phyloP scores from a whole-genome alignment of 2,113 vertebrate genomes.

The Zosterops lateralis region DNA sequence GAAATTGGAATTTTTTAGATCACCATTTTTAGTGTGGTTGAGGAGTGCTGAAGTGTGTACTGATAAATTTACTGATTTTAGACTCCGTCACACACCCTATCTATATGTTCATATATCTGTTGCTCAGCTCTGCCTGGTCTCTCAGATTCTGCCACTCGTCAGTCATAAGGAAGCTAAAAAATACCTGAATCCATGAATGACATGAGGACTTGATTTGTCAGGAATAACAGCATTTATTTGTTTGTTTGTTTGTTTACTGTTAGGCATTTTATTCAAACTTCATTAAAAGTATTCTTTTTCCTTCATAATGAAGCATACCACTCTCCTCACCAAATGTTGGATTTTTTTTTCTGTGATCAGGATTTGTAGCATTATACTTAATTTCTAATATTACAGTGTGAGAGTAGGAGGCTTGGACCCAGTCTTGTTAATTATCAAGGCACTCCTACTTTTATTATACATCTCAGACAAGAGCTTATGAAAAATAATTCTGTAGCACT shows the following conservation, averaged over 20 bases:
- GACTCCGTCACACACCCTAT: not conserved
- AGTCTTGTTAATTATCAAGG: conserved; percentile 10
- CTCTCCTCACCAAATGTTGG: not conserved
- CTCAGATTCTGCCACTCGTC: not conserved
- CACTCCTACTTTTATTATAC: not conserved
- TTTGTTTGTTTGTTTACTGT: not conserved
- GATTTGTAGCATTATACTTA: not conserved
- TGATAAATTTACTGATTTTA: not conserved
- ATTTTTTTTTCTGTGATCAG: not conserved
- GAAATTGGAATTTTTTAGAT: not conserved
- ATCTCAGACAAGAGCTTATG: not conserved
- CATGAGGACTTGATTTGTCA: not conserved
- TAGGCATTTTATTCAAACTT: not conserved
- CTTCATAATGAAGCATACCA: not conserved
- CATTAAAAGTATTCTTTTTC: not conserved
- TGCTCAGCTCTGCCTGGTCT: not conserved
- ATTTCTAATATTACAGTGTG: not conserved
- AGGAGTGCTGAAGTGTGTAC: not conserved
- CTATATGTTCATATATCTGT: not conserved
- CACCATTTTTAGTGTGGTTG: not conserved
- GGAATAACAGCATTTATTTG: not conserved
- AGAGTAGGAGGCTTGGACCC: not conserved
- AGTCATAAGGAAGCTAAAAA: not conserved
- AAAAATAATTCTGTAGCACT: not conserved
- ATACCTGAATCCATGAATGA: not conserved